Conservation (phyloP, 2,888 invertebrate species). For the Heliconius ethilla region DNA sequence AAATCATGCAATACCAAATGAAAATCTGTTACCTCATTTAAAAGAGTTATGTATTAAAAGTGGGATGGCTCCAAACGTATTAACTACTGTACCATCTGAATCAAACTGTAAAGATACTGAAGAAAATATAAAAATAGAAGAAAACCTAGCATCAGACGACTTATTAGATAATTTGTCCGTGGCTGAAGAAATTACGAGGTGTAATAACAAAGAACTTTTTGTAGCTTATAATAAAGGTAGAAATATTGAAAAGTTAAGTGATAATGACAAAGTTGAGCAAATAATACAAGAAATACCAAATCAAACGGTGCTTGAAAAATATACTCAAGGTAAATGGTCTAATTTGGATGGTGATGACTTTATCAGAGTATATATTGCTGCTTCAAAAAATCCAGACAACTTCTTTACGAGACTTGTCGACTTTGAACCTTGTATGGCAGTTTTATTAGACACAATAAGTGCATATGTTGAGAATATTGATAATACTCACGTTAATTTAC, state of each 20-base stretch:
- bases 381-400: conserved; percentile 69
- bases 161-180: neutral
- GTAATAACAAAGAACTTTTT: neutral
- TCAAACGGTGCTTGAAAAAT: conserved; percentile 41
- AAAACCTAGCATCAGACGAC: neutral
- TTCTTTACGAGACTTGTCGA: conserved; percentile 78
- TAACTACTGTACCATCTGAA: conserved; percentile 1
- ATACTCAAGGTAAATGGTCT: conserved; percentile 69
- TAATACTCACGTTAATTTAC: conserved; percentile 51
- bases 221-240: conserved; percentile 32
- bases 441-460: conserved; percentile 69
- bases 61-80: conserved; percentile 43
- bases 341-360: conserved; percentile 69
- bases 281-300: neutral
- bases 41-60: conserved; percentile 69
- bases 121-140: neutral
- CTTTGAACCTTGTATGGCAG: conserved; percentile 66
- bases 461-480: conserved; percentile 56
- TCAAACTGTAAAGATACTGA: neutral
- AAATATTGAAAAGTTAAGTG: conserved; percentile 44
- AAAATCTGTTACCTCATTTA: conserved; percentile 75
- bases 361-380: conserved; percentile 70
- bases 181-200: neutral
- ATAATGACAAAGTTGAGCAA: neutral
- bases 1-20: conserved; percentile 65